These are phyloP conservation scores for Peribatodes rhomboidaria DNA, from an alignment of 2,888 invertebrate species.

Conservation along the genomic window DNA sequence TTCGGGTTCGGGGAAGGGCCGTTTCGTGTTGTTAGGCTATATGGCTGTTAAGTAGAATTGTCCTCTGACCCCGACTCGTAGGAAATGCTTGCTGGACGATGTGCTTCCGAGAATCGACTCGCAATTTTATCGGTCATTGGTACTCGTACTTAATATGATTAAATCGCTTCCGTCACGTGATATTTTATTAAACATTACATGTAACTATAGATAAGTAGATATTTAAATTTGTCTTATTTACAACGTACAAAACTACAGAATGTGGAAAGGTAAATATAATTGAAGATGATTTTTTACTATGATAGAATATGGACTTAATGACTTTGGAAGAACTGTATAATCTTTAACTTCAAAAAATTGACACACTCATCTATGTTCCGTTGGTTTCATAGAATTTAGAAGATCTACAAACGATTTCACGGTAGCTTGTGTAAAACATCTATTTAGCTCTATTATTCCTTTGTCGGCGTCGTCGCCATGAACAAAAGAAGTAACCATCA, in stretches of 20 bases:
- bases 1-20: conserved; percentile 66
- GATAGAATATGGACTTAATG: too few relatives aligned
- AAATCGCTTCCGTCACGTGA: conserved; percentile 21
- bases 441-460: not conserved
- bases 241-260: too few relatives aligned
- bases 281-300: too few relatives aligned
- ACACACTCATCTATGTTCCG: not conserved
- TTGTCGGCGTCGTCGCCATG: conserved; percentile 23
- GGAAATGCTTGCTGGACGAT: conserved; percentile 53
- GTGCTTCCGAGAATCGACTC: conserved; percentile 55
- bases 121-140: conserved; percentile 43
- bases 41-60: conserved; percentile 63
- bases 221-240: too few relatives aligned
- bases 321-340: not conserved
- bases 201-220: too few relatives aligned
- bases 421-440: not conserved
- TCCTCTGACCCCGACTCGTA: conserved; percentile 66
- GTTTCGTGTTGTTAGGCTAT: conserved; percentile 56
- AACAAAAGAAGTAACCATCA: conserved; percentile 16
- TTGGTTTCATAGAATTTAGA: not conserved
- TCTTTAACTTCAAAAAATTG: not conserved
- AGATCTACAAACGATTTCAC: not conserved
- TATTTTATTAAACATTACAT: conserved; percentile 5
- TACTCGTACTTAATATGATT: conserved; percentile 32
- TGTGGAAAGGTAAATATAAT: too few relatives aligned